These are phyloP conservation scores for Acanthopleura granulata DNA, from an alignment of 2,888 invertebrate genomes.

Conservation along the genomic window DNA sequence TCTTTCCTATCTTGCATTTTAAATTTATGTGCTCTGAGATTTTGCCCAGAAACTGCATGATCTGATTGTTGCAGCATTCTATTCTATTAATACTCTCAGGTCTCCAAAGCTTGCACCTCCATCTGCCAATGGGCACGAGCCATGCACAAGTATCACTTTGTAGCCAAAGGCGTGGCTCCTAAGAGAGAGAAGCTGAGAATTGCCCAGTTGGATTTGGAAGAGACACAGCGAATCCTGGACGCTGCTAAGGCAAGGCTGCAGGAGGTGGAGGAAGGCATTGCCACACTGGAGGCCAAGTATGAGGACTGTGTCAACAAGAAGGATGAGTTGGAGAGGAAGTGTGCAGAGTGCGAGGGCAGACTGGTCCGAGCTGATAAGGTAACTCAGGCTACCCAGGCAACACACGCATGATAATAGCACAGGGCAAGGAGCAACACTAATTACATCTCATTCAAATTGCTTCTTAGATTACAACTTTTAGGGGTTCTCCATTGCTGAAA, in stretches of 20 bases:
- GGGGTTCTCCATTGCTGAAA: too few relatives aligned
- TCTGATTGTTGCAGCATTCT: too few relatives aligned
- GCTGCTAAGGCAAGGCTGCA: conserved; percentile 63
- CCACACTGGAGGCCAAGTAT: conserved; percentile 68
- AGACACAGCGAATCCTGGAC: conserved; percentile 65
- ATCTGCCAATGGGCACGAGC: conserved; percentile 83
- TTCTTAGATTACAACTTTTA: too few relatives aligned
- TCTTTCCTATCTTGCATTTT: too few relatives aligned
- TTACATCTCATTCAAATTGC: too few relatives aligned
- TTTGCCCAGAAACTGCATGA: too few relatives aligned
- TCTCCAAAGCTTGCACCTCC: conserved; percentile 84
- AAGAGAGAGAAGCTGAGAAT: conserved; percentile 66
- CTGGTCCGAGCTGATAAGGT: conserved; percentile 70
- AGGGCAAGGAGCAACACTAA: too few relatives aligned
- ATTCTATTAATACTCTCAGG: conserved; percentile 68
- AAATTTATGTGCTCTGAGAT: too few relatives aligned
- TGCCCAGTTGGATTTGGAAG: conserved; percentile 66
- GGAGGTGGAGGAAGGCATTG: conserved; percentile 68
- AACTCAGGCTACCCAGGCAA: neutral
- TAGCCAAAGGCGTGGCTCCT: conserved; percentile 69
- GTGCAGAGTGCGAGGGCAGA: conserved; percentile 67
- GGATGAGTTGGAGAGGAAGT: conserved; percentile 68
- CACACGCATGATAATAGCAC: too few relatives aligned
- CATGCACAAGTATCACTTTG: conserved; percentile 71
- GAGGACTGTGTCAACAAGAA: conserved; percentile 69